These are phyloP conservation scores for Scomber scombrus DNA, from an alignment of 2,113 vertebrate genomes.

Conservation along the genomic window DNA sequence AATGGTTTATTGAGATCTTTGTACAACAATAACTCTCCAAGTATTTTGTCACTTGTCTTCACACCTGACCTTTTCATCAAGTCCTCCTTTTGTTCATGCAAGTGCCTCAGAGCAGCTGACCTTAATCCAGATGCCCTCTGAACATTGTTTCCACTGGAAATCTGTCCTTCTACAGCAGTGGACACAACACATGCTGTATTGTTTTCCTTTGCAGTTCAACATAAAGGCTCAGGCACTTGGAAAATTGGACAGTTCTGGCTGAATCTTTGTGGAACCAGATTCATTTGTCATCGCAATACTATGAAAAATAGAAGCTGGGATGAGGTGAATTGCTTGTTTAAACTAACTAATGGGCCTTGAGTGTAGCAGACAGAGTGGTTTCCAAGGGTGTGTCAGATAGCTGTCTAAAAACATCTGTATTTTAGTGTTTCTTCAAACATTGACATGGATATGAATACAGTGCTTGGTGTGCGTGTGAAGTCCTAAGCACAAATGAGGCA, in stretches of 20 bases:
- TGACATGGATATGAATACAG: conserved; percentile 18
- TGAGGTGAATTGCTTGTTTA: conserved; percentile 33
- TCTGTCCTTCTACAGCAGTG: conserved; percentile 40
- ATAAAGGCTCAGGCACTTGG: conserved; percentile 9
- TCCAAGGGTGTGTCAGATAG: conserved; percentile 61
- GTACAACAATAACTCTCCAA: conserved; percentile 25
- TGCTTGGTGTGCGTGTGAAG: background rate
- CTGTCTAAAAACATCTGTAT: conserved; percentile 60
- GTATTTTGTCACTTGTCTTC: conserved; percentile 18
- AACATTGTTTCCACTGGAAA: conserved; percentile 68
- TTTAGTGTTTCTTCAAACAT: conserved; percentile 41
- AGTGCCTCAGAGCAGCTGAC: conserved; percentile 37
- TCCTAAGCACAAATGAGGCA: background rate
- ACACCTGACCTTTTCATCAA: conserved; percentile 53
- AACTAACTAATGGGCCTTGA: conserved; percentile 30
- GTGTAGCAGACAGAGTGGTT: conserved; percentile 10
- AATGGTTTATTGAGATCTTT: background rate
- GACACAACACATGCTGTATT: conserved; percentile 58
- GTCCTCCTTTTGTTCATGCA: conserved; percentile 54
- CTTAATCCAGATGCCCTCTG: conserved; percentile 48
- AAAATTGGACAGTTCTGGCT: conserved; percentile 20
- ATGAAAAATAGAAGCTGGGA: conserved; percentile 40
- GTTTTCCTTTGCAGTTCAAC: conserved; percentile 42
- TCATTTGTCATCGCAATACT: conserved; percentile 19
- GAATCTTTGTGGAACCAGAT: conserved; percentile 11